Conservation (phyloP, 2,888 invertebrate species). For the Erynnis tages region DNA sequence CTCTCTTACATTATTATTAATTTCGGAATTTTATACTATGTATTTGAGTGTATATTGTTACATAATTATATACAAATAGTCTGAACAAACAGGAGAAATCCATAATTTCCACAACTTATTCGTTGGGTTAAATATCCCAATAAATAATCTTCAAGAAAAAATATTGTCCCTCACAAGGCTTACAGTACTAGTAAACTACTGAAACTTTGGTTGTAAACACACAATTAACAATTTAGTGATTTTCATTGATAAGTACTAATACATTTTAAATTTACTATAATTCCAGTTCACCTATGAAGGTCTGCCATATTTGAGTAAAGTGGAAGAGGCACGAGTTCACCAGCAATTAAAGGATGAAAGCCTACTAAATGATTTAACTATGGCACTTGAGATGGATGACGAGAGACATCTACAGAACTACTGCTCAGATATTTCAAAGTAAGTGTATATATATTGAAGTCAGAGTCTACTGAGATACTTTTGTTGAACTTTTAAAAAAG, state of each 20-base stretch:
- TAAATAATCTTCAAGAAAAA: no score
- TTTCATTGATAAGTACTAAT: neutral
- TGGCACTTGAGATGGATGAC: constrained; percentile 50
- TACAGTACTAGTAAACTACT: no score
- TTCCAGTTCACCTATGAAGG: constrained; percentile 85
- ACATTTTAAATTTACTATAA: neutral
- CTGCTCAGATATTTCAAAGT: constrained; percentile 68
- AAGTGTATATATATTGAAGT: constrained; percentile 33
- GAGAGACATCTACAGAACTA: constrained; percentile 55
- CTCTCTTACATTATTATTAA: no score
- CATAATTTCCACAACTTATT: no score
- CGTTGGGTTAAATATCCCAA: no score
- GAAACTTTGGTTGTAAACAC: no score
- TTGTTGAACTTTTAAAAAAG: no score
- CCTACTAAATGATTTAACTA: constrained; percentile 44
- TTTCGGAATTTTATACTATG: neutral
- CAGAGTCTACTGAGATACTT: neutral
- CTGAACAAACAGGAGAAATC: no score
- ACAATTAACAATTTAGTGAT: no score
- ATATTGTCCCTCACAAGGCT: no score
- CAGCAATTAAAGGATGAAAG: constrained; percentile 54
- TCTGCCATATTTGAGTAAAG: constrained; percentile 84
- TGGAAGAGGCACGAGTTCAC: constrained; percentile 66
- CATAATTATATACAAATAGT: no score
- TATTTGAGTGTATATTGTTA: no score